Base-by-base conservation (phyloP, 2,113 vertebrate genomes). In the Otocyon megalotis region DNA sequence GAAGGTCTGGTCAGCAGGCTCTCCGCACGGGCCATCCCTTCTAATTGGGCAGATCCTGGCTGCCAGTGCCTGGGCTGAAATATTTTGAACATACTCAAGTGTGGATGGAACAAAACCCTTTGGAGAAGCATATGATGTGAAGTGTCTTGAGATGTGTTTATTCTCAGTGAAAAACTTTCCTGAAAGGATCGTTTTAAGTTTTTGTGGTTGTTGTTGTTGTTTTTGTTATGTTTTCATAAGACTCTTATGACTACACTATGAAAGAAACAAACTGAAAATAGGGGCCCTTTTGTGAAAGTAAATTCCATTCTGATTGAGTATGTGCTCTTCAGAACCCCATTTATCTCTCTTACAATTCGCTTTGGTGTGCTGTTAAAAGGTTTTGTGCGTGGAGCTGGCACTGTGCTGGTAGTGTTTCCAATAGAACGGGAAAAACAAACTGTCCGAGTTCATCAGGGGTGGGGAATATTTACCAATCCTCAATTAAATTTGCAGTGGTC, bases 301-400 rank as follows among this genome's bases (percentile, higher is more conserved):
- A 97, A 90, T 94, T 93, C 35, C 43, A 89, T 88, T 93, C 65
- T 97, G 72, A 69, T 48, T 94, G 80, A 91, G 26, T 88, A 17
- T 87, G 60, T 76, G 19, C 50, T 72, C 19, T 43, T 91, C 72
- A 90, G 93, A 97, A 67, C 12, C 37, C 92, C 74, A 94, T 97
- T 96, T 96, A 77, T 93, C 69, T 96, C 63, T 94, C 90, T 94
- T 76, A 72, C 5, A 15, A 22, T 90, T 95, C 95, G 54, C 65
- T 94, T 94, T 90, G 22, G 58, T 87, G 79, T 87, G 30, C 54
- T 79, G 32, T 62, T 94, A 35, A 37, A 74, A 76, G 19, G 10
- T 91, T 88, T 95, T 97, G 54, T 90, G 7, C 8, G n/a, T 0
- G 63, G 81, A 74, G 71, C 13, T 89, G 69, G 35, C 43, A n/a